phyloP scores from a whole-genome alignment of 2,888 invertebrate genomes.

The Apoda limacodes region DNA sequence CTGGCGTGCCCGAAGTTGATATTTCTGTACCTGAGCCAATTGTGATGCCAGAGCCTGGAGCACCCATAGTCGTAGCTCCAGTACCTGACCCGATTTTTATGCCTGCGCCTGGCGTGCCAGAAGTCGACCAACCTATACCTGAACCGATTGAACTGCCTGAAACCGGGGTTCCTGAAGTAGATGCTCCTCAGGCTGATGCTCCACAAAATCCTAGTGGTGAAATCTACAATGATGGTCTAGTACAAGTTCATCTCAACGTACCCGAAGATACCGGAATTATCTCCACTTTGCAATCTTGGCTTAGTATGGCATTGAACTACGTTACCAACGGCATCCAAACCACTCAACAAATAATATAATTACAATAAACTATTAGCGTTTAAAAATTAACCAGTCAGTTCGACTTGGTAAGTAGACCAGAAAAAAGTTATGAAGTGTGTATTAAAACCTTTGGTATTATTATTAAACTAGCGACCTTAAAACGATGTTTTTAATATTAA shows the following conservation, averaged over 20 bases:
- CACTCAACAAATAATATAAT: conserved; percentile 39
- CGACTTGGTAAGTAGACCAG: conserved; percentile 1
- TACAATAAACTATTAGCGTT: too few relatives aligned
- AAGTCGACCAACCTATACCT: background rate
- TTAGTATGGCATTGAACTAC: conserved; percentile 43
- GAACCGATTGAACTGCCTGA: conserved; percentile 2
- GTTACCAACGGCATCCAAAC: conserved; percentile 33
- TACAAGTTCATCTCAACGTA: conserved; percentile 36
- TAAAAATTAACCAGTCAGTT: background rate
- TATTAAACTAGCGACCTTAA: too few relatives aligned
- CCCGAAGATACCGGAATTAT: conserved; percentile 33
- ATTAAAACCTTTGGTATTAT: too few relatives aligned
- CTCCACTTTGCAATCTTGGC: conserved; percentile 41
- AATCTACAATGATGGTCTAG: conserved; percentile 41
- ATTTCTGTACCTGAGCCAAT: background rate
- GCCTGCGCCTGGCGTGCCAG: conserved; percentile 13
- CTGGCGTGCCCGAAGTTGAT: conserved; percentile 8
- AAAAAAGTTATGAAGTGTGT: background rate
- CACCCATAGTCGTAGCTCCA: conserved; percentile 2
- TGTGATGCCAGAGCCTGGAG: conserved; percentile 4
- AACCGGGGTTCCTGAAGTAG: conserved; percentile 5
- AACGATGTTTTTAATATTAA: too few relatives aligned
- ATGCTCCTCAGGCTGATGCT: conserved; percentile 10
- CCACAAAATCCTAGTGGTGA: conserved; percentile 30
- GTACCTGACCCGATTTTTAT: conserved; percentile 6